A percentile compares a stretch with the other conserved stretches of the same genome.
Conservation (phyloP, 2,888 invertebrate species). For the Cephus runcator region DNA sequence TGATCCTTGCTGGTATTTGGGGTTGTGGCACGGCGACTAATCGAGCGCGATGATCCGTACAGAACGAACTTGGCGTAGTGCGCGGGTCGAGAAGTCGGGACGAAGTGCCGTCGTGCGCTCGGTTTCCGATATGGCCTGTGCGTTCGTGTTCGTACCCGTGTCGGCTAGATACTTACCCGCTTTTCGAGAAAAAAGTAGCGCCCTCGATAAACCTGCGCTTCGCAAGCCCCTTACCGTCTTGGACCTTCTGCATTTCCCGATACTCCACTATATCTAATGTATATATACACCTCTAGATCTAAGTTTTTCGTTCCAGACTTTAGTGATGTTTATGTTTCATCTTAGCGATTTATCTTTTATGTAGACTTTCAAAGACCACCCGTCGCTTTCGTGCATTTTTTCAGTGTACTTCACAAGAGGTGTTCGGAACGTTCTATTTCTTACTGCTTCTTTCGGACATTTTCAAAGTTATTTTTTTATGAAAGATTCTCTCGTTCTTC, state of each 20-base stretch:
- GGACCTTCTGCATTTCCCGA: background rate
- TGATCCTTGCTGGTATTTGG: background rate
- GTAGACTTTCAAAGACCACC: background rate
- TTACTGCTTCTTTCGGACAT: background rate
- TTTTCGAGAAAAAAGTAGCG: background rate
- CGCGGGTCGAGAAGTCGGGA: constrained; percentile 33
- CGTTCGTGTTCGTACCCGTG: background rate
- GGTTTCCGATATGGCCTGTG: constrained; percentile 30
- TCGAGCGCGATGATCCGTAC: background rate
- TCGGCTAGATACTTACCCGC: background rate
- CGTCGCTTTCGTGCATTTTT: background rate
- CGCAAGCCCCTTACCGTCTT: background rate
- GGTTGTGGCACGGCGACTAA: background rate
- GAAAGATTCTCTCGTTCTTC: background rate
- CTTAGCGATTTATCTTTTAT: background rate
- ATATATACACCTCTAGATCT: background rate
- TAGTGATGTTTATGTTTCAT: background rate
- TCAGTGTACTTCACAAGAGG: background rate
- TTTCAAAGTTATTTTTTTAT: background rate
- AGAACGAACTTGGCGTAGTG: background rate
- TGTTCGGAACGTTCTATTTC: background rate
- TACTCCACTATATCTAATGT: background rate
- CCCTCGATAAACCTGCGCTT: background rate
- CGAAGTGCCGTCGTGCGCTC: constrained; percentile 33
- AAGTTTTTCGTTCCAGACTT: background rate